Evolutionary conservation across 2,113 vertebrate species (phyloP), one percentile per base, ranked within the genome.

Genomic region (Bostrychus sinensis): DNA sequence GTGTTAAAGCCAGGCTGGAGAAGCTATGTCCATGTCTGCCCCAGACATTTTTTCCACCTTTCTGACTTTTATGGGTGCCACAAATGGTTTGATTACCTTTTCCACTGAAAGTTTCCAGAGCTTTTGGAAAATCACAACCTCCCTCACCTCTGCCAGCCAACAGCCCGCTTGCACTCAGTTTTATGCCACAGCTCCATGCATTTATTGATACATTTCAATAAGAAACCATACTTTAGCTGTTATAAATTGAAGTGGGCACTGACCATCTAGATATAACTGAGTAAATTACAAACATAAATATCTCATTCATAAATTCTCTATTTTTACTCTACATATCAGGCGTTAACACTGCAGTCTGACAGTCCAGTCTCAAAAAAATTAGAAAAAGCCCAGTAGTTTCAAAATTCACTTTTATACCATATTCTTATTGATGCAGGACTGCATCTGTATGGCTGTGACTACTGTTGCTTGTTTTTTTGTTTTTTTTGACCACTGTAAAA

Each of bases 41-140:
- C 67, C 19, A 5, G 12, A 58, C 32, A 0, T 7, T 23, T 60
- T 78, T 80, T 86, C 82, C 84, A 62, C 82, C 73, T 61, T 65
- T 54, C 82, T 86, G 73, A 83, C 82, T 89, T 91, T 91, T 91
- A 90, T 88, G 86, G 81, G 83, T 58, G 45, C 55, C 32, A 39
- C 7, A 36, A 72, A 51, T 37, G 55, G 68, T 83, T 87, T 70
- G 36, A 62, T 85, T 90, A 82, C 85, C 71, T 79, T 87, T 90
- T 91, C 82, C 89, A 71, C 70, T 62, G 6, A 70, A 41, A 39
- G 45, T 36, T 79, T 57, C 56, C 75, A 56, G 50, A 58, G 72
- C 73, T 75, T 39, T 72, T 53, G 85, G 86, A 89, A 88, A 87
- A 85, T 84, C 71, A 38, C 72, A 58, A 70, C 77, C 78, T 74